phyloP scores from a whole-genome alignment of 2,888 invertebrate genomes.

The Drosophila testacea region DNA sequence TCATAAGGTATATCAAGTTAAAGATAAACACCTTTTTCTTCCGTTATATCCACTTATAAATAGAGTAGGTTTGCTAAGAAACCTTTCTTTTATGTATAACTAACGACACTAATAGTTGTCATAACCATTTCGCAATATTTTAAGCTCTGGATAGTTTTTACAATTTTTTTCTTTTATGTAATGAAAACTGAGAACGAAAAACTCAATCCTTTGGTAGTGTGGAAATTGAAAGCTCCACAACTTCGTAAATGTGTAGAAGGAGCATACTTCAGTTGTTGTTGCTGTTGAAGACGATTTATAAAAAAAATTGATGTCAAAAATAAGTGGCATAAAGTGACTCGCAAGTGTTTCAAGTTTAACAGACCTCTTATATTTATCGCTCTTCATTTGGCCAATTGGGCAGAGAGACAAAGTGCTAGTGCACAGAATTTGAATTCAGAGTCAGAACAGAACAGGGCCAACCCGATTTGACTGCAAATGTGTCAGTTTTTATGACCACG shows the following conservation, averaged over 20 bases:
- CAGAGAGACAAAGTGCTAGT: constrained; percentile 24
- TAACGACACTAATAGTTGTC: too few relatives aligned
- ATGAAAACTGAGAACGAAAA: neutral
- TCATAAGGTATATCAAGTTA: too few relatives aligned
- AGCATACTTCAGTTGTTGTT: constrained; percentile 32
- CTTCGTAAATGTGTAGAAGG: constrained; percentile 5
- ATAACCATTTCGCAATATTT: too few relatives aligned
- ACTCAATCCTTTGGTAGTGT: constrained; percentile 3
- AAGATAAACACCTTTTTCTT: too few relatives aligned
- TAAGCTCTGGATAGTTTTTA: too few relatives aligned
- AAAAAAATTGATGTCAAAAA: constrained; percentile 21
- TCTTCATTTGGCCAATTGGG: constrained; percentile 36
- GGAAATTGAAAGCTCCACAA: constrained; percentile 21
- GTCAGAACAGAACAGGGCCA: constrained; percentile 14
- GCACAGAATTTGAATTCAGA: constrained; percentile 58
- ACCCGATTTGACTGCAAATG: constrained; percentile 53
- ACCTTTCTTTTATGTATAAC: too few relatives aligned
- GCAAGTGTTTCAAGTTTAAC: constrained; percentile 48
- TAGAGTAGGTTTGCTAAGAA: too few relatives aligned
- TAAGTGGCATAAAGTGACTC: constrained; percentile 35
- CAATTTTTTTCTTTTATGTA: too few relatives aligned
- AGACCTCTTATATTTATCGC: constrained; percentile 50
- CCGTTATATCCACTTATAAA: too few relatives aligned
- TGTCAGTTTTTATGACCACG: constrained; percentile 59
- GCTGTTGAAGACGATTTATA: neutral